Evolutionary conservation across 2,888 invertebrate genomes (phyloP).

Genomic region (Salpingus planirostris): DNA sequence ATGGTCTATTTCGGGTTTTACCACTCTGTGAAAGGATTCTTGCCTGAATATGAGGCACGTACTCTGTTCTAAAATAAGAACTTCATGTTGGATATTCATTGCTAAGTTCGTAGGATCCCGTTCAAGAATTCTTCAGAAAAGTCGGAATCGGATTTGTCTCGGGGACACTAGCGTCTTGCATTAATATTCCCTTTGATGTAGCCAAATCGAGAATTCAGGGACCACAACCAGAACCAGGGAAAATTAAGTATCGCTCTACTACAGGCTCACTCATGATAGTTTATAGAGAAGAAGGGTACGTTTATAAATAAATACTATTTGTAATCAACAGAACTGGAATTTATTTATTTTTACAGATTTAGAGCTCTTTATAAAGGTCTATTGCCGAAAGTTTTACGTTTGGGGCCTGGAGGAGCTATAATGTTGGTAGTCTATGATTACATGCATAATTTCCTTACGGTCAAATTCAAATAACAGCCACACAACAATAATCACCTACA

Average conservation of each 20-base stretch:
- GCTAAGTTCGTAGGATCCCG: constrained; percentile 55
- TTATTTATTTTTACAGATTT: constrained; percentile 50
- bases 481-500: too few relatives aligned
- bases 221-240: constrained; percentile 65
- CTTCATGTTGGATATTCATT: too few relatives aligned
- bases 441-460: constrained; percentile 63
- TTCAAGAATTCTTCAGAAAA: constrained; percentile 64
- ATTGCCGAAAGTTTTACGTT: constrained; percentile 78
- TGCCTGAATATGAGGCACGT: constrained; percentile 56
- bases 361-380: constrained; percentile 86
- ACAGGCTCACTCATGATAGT: constrained; percentile 63
- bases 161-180: constrained; percentile 75
- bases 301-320: constrained; percentile 2
- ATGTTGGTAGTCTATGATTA: constrained; percentile 91
- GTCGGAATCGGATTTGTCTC: constrained; percentile 78
- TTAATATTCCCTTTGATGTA: constrained; percentile 94
- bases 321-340: constrained; percentile 3
- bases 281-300: constrained; percentile 81
- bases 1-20: constrained; percentile 94
- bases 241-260: constrained; percentile 72
- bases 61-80: too few relatives aligned
- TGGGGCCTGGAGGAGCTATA: constrained; percentile 92
- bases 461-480: constrained; percentile 37
- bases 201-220: constrained; percentile 94
- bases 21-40: constrained; percentile 73